Percentiles rank a stretch among this genome's conserved stretches.
Conservation (phyloP, 2,113 vertebrate genomes). For the Lipotes vexillifer region DNA sequence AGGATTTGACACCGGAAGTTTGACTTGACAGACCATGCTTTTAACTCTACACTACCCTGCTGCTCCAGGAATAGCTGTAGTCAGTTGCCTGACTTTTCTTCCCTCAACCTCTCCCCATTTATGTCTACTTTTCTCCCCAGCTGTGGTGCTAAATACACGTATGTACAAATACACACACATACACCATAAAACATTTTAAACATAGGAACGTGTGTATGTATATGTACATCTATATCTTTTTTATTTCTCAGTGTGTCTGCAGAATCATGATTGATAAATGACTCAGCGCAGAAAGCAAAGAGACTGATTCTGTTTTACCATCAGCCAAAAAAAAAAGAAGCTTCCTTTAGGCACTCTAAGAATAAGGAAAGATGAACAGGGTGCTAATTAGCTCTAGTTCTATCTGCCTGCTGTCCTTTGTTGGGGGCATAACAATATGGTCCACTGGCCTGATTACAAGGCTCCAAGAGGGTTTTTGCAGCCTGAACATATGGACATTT, state of each 20-base stretch:
- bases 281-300: conserved; percentile 39
- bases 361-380: conserved; percentile 45
- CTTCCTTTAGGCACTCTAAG: conserved; percentile 54
- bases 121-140: not conserved
- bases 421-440: conserved; percentile 59
- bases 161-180: not conserved
- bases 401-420: conserved; percentile 54
- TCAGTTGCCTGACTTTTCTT: not conserved
- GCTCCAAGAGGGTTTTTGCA: conserved; percentile 39
- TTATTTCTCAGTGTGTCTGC: conserved; percentile 20
- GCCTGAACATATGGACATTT: conserved; percentile 64
- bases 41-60: not conserved
- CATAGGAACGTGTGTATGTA: not conserved
- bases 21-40: not conserved
- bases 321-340: not conserved
- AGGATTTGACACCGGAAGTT: not conserved
- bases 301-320: conserved; percentile 41
- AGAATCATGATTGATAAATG: conserved; percentile 31
- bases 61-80: not conserved
- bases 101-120: not conserved
- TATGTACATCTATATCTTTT: not conserved
- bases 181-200: not conserved
- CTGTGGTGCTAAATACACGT: not conserved
- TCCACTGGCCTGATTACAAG: conserved; percentile 63
- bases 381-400: conserved; percentile 58